phyloP scores from a whole-genome alignment of 1,140 invertebrate genomes.

The Ceratina calcarata region DNA sequence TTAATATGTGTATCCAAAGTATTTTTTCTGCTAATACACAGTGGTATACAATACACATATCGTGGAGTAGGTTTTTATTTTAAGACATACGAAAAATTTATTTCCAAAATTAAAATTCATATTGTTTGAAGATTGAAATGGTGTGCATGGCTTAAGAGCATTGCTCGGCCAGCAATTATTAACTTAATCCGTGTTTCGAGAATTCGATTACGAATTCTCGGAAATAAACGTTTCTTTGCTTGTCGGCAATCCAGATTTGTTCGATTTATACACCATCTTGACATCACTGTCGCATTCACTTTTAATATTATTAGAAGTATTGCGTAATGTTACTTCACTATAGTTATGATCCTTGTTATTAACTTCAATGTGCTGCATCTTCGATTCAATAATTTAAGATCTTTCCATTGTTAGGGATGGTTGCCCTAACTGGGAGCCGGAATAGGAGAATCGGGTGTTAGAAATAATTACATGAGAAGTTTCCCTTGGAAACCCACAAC shows the following conservation, averaged over 20 bases:
- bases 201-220: too few species aligned
- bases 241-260: conserved; percentile 31
- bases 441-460: too few species aligned
- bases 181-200: too few species aligned
- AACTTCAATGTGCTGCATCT: conserved; percentile 55
- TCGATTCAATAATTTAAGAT: conserved; percentile 29
- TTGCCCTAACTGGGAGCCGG: too few species aligned
- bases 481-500: too few species aligned
- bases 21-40: conserved; percentile 39
- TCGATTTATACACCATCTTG: conserved; percentile 17
- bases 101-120: conserved; percentile 46
- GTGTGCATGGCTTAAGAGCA: too few species aligned
- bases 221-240: conserved; percentile 66
- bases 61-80: conserved; percentile 17
- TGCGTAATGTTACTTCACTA: conserved; percentile 53
- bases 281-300: conserved; percentile 15
- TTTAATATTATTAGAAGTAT: conserved; percentile 3
- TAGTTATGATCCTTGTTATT: conserved; percentile 69
- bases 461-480: too few species aligned
- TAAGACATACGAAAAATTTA: conserved; percentile 41
- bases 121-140: too few species aligned
- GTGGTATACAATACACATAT: conserved; percentile 26
- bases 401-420: too few species aligned
- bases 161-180: too few species aligned
- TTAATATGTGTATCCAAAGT: conserved; percentile 46